Conservation (phyloP, 1,140 invertebrate species). For the Harpegnathos saltator region DNA sequence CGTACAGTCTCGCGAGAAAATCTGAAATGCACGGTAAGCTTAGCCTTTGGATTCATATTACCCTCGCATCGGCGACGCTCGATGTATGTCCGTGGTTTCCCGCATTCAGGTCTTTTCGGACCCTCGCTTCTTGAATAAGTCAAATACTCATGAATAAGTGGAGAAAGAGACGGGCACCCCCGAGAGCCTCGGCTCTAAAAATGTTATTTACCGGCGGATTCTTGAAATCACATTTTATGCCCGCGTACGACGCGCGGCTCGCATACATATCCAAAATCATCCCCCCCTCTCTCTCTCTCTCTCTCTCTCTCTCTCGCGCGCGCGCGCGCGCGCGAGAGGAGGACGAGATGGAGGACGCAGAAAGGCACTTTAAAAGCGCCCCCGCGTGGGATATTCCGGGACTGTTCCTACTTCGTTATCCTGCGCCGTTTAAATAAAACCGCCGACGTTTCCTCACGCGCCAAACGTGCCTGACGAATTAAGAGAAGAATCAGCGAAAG, state of each 20-base stretch:
- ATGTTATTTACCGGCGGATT: constrained; percentile 70
- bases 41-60: constrained; percentile 75
- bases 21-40: constrained; percentile 67
- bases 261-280: constrained; percentile 32
- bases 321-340: no score
- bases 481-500: background rate
- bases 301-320: constrained; percentile 1
- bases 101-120: constrained; percentile 71
- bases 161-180: constrained; percentile 64
- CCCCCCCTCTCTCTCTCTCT: no score
- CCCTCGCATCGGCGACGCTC: constrained; percentile 65
- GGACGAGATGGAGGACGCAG: background rate
- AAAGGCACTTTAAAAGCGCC: constrained; percentile 29
- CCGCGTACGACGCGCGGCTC: constrained; percentile 16
- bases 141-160: constrained; percentile 83
- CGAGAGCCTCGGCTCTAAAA: constrained; percentile 53
- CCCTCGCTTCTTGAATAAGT: constrained; percentile 81
- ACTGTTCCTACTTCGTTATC: constrained; percentile 6
- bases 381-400: background rate
- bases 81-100: constrained; percentile 72
- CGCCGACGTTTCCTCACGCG: no score
- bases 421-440: background rate
- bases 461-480: background rate
- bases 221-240: constrained; percentile 70
- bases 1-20: constrained; percentile 50